Percentiles rank a stretch among this genome's conserved stretches.
Evolutionary conservation across 2,888 invertebrate species (phyloP).

Genomic region (Dolomedes plantarius): DNA sequence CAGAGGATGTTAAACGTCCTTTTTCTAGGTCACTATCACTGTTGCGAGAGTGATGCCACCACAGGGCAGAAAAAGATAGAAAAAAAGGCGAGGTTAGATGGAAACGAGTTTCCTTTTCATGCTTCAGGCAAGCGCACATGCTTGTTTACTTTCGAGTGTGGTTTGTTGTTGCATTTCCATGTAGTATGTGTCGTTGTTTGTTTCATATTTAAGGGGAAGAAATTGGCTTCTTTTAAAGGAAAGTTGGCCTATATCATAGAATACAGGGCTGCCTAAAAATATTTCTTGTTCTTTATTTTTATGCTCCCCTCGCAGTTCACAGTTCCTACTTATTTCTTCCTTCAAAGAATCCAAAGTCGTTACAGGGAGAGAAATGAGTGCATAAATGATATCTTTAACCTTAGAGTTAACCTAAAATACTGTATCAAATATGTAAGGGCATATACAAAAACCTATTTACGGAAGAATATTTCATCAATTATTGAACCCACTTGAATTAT

Average conservation of each 20-base stretch:
- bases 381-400: no score
- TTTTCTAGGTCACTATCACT: conserved; percentile 61
- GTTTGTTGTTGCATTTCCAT: not conserved
- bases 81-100: conserved; percentile 38
- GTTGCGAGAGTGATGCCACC: conserved; percentile 29
- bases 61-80: conserved; percentile 20
- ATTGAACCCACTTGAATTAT: no score
- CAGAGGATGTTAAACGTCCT: conserved; percentile 27
- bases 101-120: conserved; percentile 56
- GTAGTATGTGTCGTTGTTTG: not conserved
- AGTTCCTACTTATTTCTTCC: no score
- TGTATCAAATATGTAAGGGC: no score
- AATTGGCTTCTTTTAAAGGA: not conserved
- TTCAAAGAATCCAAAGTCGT: no score
- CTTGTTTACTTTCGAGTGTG: not conserved
- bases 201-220: not conserved
- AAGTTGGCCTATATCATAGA: not conserved
- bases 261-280: not conserved
- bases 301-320: no score
- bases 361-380: not conserved
- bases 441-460: no score
- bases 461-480: no score
- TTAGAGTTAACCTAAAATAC: no score
- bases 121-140: conserved; percentile 20
- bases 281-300: no score